Evolutionary conservation across 1,140 invertebrate genomes (phyloP), one percentile per base, ranked within the genome.

Genomic region (Psilanteris sp.): DNA sequence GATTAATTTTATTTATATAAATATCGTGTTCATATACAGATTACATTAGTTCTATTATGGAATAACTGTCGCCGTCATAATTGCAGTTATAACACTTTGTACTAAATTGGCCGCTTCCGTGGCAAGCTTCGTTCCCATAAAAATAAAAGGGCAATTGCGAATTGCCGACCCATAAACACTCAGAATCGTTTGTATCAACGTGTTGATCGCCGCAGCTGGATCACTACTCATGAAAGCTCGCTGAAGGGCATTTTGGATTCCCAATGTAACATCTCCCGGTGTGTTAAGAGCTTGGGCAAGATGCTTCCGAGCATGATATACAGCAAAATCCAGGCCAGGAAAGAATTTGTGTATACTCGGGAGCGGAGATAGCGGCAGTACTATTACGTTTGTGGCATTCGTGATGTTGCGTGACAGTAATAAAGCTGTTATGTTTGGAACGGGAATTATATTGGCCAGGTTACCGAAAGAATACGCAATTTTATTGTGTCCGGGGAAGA

Each of bases 201-300:
- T 37, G 46, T 77, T 68, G 50, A 81, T 57, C 7, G 68, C 54
- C 4, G 10, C 57, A 7, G 57, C 70, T 15, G 83, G 80, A 72
- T 84, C 62, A 3, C 36, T 41, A 15, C 70, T 79, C 10, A 46
- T 15, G 10, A 83, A 43, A 13, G 81, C 83, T 24, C 71, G 54
- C 24, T 77, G 34, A 1, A 82, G 55, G 8, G 79, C 79, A 34
- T 62, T 59, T 15, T 80, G 64, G 10, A 85, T 70, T 9, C 79
- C 83, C 15, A 74, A 24, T 2, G 61, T 54, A 14, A 83, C 55
- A 34, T 83, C 74, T 10, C 20, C 52, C 1, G 62, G 52, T 11
- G 74, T 54, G 15, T 72, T 73, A n/a, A 77, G 68, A 13, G 15
- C 41, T 5, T 29, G 10, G 2, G 50, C 68, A 16, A 77, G 68